Evolutionary conservation across 1,140 invertebrate genomes (phyloP), one percentile per base, ranked within the genome.

Genomic region (Neodiprion fabricii): DNA sequence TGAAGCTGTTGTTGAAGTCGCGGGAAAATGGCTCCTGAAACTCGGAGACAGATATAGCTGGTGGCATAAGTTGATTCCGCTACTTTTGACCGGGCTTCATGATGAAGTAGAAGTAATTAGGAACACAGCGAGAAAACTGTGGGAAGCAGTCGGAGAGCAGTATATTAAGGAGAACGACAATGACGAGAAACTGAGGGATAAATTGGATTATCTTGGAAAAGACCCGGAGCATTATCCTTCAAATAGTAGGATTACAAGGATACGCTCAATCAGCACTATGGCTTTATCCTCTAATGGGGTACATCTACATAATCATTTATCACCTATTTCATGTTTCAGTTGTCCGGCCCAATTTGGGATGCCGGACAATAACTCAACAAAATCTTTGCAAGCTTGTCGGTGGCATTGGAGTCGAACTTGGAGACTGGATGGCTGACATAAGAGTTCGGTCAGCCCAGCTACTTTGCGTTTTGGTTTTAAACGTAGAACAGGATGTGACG

Each of bases 31-130:
- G 94, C 80, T 95, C 28, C 76, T 93, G 17, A 86, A 94, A 40
- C 87, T 95, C 12, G 86, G 88, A 47, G 95, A 96, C 85, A 88
- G 95, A 76, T 96, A 96, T 82, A 95, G 94, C 8, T 95, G 91
- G 84, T 95, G 94, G 85, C 89, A 92, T 77, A 92, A 92, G 83
- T 85, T 96, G 1, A 86, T 96, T 48, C 95, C 95, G 0, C 80
- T 96, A 9, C 86, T 96, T 7, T 81, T 96, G n/a, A 94, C 94
- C 67, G 91, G 92, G 81, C 85, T 95, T 2, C 91, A 92, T 78
- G 95, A 96, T 87, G 93, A 95, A 75, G 89, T 93, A 3, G 85
- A 88, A 53, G 91, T 92, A 65, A 92, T 95, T 14, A 85, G 89
- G 66, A 80, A 86, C 48, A 84, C 90, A 79, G 91, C 93, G 49